Conservation (phyloP, 1,140 invertebrate genomes). For the Pseudomyrmex flavicornis region DNA sequence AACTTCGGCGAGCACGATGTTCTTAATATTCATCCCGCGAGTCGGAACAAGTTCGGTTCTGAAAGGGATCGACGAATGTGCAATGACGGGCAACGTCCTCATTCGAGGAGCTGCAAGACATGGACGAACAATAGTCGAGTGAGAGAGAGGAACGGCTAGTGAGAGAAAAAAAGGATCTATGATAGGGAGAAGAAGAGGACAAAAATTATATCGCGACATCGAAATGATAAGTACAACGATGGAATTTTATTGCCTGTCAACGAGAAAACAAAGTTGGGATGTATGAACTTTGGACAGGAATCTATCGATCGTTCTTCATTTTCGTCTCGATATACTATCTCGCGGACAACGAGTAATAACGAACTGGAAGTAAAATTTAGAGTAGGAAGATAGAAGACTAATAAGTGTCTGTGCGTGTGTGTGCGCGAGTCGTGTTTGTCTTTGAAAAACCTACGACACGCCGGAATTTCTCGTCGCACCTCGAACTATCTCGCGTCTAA, state of each 20-base stretch:
- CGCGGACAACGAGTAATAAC: constrained; percentile 30
- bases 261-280: constrained; percentile 6
- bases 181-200: background rate
- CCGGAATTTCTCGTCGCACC: background rate
- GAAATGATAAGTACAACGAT: constrained; percentile 63
- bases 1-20: constrained; percentile 17
- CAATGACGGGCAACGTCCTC: constrained; percentile 57
- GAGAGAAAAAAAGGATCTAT: background rate
- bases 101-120: constrained; percentile 54
- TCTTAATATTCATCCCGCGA: constrained; percentile 31
- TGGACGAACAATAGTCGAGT: constrained; percentile 6
- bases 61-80: constrained; percentile 3
- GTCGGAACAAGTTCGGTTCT: constrained; percentile 16
- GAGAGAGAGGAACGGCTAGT: background rate
- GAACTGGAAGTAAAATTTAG: constrained; percentile 28
- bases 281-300: background rate
- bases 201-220: constrained; percentile 45
- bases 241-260: constrained; percentile 37
- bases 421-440: too few species aligned
- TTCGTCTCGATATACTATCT: constrained; percentile 19
- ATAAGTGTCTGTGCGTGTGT: constrained; percentile 2
- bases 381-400: constrained; percentile 12
- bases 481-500: background rate
- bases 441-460: background rate
- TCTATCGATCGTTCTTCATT: constrained; percentile 29